These are phyloP conservation scores for Cebidichthys violaceus DNA, from an alignment of 2,113 vertebrate genomes.

Conservation along the genomic window DNA sequence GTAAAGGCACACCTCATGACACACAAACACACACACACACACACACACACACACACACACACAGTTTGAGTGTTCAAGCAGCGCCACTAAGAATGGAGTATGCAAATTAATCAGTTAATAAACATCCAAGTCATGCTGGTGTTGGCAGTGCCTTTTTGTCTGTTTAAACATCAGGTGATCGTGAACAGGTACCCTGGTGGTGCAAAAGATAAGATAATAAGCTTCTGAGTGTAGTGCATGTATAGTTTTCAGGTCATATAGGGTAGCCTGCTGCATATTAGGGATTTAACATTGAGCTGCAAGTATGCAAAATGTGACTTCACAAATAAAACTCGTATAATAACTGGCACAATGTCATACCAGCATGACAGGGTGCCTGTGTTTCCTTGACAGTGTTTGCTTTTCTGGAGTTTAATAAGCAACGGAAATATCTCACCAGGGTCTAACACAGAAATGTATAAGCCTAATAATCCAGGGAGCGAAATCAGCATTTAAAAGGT, in stretches of 20 bases:
- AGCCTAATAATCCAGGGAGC: neutral
- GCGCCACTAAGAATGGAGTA: neutral
- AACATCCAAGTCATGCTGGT: neutral
- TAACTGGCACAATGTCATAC: neutral
- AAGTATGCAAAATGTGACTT: neutral
- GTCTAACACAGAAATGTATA: neutral
- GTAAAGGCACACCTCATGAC: slow-evolving; percentile 22
- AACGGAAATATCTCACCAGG: neutral
- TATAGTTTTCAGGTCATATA: neutral
- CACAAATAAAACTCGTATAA: neutral
- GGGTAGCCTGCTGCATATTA: too few species aligned
- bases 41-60: neutral
- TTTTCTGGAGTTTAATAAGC: neutral
- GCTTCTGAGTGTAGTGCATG: neutral
- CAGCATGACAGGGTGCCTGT: neutral
- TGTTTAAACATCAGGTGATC: slow-evolving; percentile 26
- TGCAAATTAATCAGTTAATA: neutral
- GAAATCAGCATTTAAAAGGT: neutral
- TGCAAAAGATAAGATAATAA: neutral
- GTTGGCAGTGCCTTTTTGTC: neutral
- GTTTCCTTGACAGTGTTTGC: neutral
- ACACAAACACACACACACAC: too few species aligned
- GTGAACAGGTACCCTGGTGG: neutral
- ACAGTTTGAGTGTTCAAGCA: neutral
- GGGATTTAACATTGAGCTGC: neutral